Conservation (phyloP, 2,113 vertebrate genomes). For the Aptenodytes forsteri region DNA sequence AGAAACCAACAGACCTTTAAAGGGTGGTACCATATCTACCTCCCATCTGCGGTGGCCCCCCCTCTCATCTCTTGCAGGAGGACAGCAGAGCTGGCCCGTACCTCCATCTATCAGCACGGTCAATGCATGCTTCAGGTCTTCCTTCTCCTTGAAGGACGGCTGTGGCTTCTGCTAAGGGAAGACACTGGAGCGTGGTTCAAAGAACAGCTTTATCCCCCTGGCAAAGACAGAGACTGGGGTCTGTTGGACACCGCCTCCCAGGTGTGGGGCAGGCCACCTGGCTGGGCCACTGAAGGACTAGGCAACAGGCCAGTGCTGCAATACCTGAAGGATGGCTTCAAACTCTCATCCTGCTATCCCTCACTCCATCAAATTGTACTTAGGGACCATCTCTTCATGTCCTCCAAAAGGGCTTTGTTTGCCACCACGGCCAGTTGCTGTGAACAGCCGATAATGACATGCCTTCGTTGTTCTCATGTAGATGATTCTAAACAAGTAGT, state of each 20-base stretch:
- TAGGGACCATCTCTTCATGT: neutral
- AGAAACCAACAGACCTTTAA: neutral
- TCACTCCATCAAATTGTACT: neutral
- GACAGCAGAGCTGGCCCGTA: neutral
- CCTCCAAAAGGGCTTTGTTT: neutral
- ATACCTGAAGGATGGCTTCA: neutral
- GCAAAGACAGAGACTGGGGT: neutral
- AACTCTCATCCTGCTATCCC: neutral
- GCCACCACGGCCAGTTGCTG: neutral
- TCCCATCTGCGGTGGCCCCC: too few species aligned
- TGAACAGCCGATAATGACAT: neutral
- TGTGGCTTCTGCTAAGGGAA: neutral
- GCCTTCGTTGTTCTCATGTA: neutral
- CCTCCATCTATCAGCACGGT: neutral
- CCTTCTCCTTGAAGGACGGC: neutral
- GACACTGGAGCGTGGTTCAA: neutral
- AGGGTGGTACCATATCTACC: neutral
- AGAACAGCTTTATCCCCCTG: neutral
- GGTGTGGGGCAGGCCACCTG: neutral
- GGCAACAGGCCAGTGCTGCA: neutral
- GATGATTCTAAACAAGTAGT: neutral
- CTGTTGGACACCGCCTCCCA: rapidly evolving
- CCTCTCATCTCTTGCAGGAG: neutral
- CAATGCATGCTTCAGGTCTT: neutral
- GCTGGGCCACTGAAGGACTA: neutral